phyloP scores from a whole-genome alignment of 2,888 invertebrate genomes.

The Onchidella celtica region DNA sequence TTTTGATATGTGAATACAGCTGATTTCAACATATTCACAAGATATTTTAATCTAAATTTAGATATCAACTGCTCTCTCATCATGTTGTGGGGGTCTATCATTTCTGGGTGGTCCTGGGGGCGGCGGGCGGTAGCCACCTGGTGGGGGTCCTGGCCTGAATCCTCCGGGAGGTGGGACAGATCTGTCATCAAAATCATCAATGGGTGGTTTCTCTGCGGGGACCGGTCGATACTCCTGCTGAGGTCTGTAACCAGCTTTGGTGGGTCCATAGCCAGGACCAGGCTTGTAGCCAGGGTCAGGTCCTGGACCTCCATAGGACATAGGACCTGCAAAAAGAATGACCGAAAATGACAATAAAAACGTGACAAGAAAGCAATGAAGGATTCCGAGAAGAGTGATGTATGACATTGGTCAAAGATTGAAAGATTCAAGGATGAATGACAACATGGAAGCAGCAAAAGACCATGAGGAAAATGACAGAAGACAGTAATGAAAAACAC shows the following conservation, averaged over 20 bases:
- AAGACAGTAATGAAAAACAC: too few relatives aligned
- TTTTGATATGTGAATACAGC: too few relatives aligned
- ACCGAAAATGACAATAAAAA: too few relatives aligned
- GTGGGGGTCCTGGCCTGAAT: constrained; percentile 13
- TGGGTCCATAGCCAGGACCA: constrained; percentile 1
- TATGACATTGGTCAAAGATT: too few relatives aligned
- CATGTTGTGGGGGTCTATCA: background rate
- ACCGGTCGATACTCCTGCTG: constrained; percentile 22
- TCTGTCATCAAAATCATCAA: constrained; percentile 26
- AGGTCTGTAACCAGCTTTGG: constrained; percentile 16
- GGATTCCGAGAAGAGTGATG: too few relatives aligned
- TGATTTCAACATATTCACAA: too few relatives aligned
- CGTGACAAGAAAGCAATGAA: too few relatives aligned
- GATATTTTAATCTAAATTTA: too few relatives aligned
- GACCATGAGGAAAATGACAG: too few relatives aligned
- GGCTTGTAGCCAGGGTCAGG: constrained; percentile 30
- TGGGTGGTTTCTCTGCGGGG: constrained; percentile 28
- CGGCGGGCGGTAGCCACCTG: background rate
- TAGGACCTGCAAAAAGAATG: constrained; percentile 20
- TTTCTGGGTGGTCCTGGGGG: background rate
- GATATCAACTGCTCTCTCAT: constrained; percentile 25
- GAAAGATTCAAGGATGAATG: too few relatives aligned
- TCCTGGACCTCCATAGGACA: constrained; percentile 21
- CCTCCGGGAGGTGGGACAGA: constrained; percentile 26
- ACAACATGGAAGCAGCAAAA: too few relatives aligned